Evolutionary conservation across 2,888 invertebrate genomes (phyloP).

Genomic region (Eilema griseolum): DNA sequence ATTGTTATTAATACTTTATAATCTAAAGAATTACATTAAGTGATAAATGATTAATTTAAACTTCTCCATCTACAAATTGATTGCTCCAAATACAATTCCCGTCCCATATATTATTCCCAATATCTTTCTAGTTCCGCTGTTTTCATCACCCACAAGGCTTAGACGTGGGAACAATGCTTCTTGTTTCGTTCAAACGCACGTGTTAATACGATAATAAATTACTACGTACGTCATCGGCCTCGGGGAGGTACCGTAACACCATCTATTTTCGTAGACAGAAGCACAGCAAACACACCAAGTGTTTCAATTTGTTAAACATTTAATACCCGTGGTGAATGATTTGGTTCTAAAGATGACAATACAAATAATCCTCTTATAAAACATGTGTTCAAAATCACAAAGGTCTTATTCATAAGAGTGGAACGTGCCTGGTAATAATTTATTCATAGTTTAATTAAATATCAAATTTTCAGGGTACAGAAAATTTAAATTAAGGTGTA

Average conservation of each 20-base stretch:
- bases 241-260: conserved; percentile 24
- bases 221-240: conserved; percentile 24
- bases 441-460: background rate
- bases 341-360: background rate
- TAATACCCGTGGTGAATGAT: background rate
- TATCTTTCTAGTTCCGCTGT: background rate
- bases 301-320: background rate
- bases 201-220: conserved; percentile 45
- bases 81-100: too few relatives aligned
- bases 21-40: too few relatives aligned
- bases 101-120: background rate
- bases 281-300: background rate
- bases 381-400: background rate
- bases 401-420: background rate
- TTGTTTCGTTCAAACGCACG: conserved; percentile 31
- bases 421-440: background rate
- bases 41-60: too few relatives aligned
- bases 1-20: background rate
- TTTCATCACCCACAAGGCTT: conserved; percentile 23
- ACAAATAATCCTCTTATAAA: conserved; percentile 1
- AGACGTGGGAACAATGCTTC: conserved; percentile 27
- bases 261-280: background rate
- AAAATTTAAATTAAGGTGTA: too few relatives aligned
- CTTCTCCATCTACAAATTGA: too few relatives aligned
- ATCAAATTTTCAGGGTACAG: background rate